Evolutionary conservation across 30 jellyfish, hydroid and myxozoan genomes (phyloP).

Genomic region (Nemopilema nomurai): DNA sequence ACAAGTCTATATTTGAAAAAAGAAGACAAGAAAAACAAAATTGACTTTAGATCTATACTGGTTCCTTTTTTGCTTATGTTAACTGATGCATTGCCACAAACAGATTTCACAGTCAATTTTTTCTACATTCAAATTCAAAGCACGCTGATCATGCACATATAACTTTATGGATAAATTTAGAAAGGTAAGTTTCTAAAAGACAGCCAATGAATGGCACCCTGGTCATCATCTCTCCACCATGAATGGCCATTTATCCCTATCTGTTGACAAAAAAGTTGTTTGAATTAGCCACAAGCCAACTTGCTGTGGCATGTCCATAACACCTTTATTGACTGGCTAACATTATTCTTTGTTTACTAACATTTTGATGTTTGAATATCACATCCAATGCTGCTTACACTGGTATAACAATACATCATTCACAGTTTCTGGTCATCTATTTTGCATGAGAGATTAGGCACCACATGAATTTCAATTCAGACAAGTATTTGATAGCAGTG

Average conservation of each 20-base stretch:
- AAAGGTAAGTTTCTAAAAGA: no score
- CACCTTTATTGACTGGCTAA: not conserved
- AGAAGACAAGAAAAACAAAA: no score
- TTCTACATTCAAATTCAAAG: no score
- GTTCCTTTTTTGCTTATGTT: no score
- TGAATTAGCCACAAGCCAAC: not conserved
- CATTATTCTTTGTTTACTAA: not conserved
- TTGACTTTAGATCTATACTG: no score
- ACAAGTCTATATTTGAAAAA: no score
- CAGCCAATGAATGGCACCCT: no score
- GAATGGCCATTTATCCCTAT: not conserved
- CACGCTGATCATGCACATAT: no score
- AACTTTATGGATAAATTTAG: not conserved
- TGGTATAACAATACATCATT: not conserved
- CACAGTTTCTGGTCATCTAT: conserved; percentile 8
- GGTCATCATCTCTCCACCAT: conserved; percentile 13
- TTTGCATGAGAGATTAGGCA: not conserved
- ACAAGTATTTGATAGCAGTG: not conserved
- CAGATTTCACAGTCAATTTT: no score
- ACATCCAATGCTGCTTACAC: not conserved
- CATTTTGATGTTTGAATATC: not conserved
- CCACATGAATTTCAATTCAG: not conserved
- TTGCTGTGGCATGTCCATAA: not conserved
- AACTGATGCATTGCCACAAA: no score
- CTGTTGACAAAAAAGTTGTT: not conserved